Evolutionary conservation across 2,888 invertebrate genomes (phyloP), one percentile per base, ranked within the genome.

Genomic region (Coleophora deauratella): DNA sequence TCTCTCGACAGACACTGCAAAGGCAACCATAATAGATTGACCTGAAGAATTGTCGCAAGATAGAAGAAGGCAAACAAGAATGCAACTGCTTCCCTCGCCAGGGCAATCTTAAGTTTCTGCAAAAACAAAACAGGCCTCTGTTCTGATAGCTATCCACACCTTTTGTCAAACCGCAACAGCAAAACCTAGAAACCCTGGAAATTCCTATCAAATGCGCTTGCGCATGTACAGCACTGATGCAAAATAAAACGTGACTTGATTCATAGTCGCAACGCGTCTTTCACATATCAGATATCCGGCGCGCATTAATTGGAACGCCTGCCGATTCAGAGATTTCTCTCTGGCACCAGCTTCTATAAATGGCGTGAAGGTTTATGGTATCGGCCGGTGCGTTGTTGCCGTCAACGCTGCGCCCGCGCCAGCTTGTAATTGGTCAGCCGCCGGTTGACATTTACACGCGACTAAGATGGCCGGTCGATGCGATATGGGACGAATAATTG

Each of bases 341-440:
- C 46, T 40, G 38, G 41, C 46, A 46, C 47, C 45, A 45, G 62
- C 72, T 72, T 72, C 82, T 78, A 80, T 84, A 84, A 80, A 85
- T 78, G 84, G 82, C 73, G 67, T 54, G 72, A 76, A 66, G 72
- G 66, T 78, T 81, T 81, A 82, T 82, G 80, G 82, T 80, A 79
- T 78, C 77, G 67, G 52, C 59, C 54, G 64, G 68, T 66, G 75
- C 75, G 76, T 69, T 76, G 80, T 78, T 68, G 68, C 70, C 74
- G 78, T 76, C 77, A 73, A 62, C 63, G 46, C 48, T 65, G 78
- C 77, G 79, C 78, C 63, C 66, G 78, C 77, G 77, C 74, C 60
- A 65, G 50, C 67, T 70, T 80, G 82, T 84, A 84, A 85, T 84
- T 85, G 84, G 84, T 80, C 73, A 75, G 65, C 73, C 66, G 73